A percentile compares a stretch with the other conserved stretches of the same genome.
These are phyloP conservation scores for Gymnoscelis rufifasciata DNA, from an alignment of 2,888 invertebrate genomes.

Conservation along the genomic window DNA sequence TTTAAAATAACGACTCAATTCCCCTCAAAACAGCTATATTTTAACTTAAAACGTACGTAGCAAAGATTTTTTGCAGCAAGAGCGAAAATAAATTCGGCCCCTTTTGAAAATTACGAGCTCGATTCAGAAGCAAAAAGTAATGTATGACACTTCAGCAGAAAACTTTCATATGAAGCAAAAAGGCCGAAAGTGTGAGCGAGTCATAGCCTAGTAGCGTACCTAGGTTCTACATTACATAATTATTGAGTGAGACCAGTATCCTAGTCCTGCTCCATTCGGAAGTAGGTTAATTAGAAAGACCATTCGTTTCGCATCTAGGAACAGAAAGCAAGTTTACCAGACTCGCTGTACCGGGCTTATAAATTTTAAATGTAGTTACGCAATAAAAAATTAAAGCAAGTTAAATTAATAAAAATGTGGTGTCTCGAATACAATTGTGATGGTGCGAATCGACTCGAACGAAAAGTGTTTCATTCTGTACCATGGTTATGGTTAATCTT, in stretches of 20 bases:
- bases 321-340: background rate
- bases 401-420: too few relatives aligned
- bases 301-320: background rate
- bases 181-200: constrained; percentile 2
- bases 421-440: too few relatives aligned
- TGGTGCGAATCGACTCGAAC: too few relatives aligned
- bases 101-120: background rate
- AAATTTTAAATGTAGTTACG: too few relatives aligned
- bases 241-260: constrained; percentile 6
- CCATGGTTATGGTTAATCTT: too few relatives aligned
- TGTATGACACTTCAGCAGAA: constrained; percentile 1
- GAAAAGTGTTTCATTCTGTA: too few relatives aligned
- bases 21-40: background rate
- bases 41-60: background rate
- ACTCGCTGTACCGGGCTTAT: background rate
- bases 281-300: constrained; percentile 17
- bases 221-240: constrained; percentile 6
- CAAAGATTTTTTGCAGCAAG: background rate
- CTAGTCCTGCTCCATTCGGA: constrained; percentile 9
- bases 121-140: constrained; percentile 2
- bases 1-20: background rate
- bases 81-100: background rate
- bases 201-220: background rate
- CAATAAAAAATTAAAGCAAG: too few relatives aligned
- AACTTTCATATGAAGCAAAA: constrained; percentile 2